Evolutionary conservation across 2,888 invertebrate species (phyloP), one percentile per base, ranked within the genome.

Genomic region (Molanna angustata): DNA sequence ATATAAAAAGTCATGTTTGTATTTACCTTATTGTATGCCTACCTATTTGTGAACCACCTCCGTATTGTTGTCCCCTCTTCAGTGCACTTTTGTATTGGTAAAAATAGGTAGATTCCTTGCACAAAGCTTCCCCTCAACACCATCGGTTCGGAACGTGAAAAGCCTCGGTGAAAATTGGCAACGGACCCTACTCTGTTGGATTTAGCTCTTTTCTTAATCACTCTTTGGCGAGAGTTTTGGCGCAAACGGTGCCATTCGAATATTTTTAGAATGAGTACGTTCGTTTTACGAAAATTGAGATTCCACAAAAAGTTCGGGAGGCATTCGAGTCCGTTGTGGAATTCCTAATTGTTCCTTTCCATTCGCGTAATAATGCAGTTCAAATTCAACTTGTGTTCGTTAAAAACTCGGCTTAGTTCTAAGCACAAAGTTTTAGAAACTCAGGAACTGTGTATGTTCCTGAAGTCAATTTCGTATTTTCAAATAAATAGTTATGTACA

Each of bases 131-230:
- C 27, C 45, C 45, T 27, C 27, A 19, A 32, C 33, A 31, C 42
- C 27, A n/a, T 22, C 17, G 16, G 37, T 20, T 27, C 49, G 7
- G 27, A 18, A 22, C 33, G 39, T 19, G 42, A 13, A 42, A 16
- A 31, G 41, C 48, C 13, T 18, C 31, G 19, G 41, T 21, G 32
- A 39, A 51, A 51, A 40, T 51, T 51, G 50, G 44, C 50, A 51
- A 39, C 31, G 35, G 39, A 50, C 40, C 44, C 44, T 16, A 18
- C 44, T 21, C 18, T 20, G 31, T 20, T 35, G 31, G 32, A 44
- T 37, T 52, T 53, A 21, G 46, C 49, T 39, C 27, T 40, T 40
- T 56, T 52, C 52, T 53, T 56, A 56, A 56, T 56, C 56, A 56
- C 56, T 42, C 54, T 42, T 42, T 37, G 47, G 37, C 32, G 45